phyloP scores from a whole-genome alignment of 2,797 vertebrate genomes.

The Neosilurus mollespiculum region DNA sequence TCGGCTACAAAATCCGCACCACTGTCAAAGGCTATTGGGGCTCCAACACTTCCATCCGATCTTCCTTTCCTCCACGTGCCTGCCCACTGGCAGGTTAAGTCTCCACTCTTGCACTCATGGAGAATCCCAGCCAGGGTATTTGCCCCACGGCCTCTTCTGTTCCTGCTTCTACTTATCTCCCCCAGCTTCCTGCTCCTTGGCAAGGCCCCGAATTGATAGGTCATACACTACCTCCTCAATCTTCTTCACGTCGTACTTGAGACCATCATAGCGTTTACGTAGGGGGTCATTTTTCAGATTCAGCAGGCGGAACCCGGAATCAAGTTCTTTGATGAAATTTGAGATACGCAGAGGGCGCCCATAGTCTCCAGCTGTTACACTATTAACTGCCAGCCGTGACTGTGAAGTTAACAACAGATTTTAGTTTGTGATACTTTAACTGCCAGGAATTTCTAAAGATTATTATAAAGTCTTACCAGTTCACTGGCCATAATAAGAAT shows the following conservation, averaged over 20 bases:
- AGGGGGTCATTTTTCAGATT: slow-evolving; percentile 97
- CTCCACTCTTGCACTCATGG: slow-evolving; percentile 56
- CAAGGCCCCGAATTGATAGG: slow-evolving; percentile 92
- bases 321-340: slow-evolving; percentile 94
- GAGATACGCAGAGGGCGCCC: slow-evolving; percentile 91
- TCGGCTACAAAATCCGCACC: slow-evolving; percentile 35
- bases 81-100: slow-evolving; percentile 49
- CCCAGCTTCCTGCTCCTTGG: slow-evolving; percentile 75
- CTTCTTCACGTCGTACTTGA: slow-evolving; percentile 98
- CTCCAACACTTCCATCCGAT: slow-evolving; percentile 57
- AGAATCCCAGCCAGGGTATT: slow-evolving; percentile 56
- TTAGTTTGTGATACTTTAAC: background rate
- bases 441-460: slow-evolving; percentile 42
- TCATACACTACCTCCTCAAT: slow-evolving; percentile 98
- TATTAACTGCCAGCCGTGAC: slow-evolving; percentile 95
- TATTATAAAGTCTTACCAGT: slow-evolving; percentile 77
- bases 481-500: slow-evolving; percentile 94
- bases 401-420: slow-evolving; percentile 48
- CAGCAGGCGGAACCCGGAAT: slow-evolving; percentile 95
- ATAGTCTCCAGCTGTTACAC: slow-evolving; percentile 95
- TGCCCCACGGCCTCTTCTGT: slow-evolving; percentile 31
- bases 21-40: slow-evolving; percentile 56
- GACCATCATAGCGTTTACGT: slow-evolving; percentile 94
- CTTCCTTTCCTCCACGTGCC: slow-evolving; percentile 37
- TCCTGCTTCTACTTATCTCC: slow-evolving; percentile 57